These are phyloP conservation scores for Pycnonotus jocosus DNA, from an alignment of 2,113 vertebrate species.

Conservation along the genomic window DNA sequence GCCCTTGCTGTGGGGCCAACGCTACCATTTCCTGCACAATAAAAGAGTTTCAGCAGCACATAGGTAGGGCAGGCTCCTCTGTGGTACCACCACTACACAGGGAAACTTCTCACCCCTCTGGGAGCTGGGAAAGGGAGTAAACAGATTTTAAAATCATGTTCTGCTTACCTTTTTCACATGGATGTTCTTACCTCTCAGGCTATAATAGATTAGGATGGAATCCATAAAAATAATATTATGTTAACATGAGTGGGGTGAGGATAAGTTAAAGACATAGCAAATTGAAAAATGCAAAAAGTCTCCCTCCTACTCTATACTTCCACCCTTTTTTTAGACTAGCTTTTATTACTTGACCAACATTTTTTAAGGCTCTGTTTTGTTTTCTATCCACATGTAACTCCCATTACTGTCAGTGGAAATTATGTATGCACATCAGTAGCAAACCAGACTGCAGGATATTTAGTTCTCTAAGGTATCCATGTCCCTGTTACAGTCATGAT, in stretches of 20 bases:
- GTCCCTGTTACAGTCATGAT: constrained; percentile 33
- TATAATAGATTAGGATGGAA: background rate
- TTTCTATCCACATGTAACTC: constrained; percentile 46
- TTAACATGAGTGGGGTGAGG: background rate
- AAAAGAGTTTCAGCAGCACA: background rate
- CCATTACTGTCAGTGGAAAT: constrained; percentile 57
- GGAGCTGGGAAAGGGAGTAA: background rate
- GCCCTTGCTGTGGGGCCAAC: rapidly evolving
- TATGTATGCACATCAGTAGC: constrained; percentile 48
- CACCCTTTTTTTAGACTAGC: background rate
- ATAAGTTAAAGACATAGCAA: background rate
- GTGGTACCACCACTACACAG: rapidly evolving
- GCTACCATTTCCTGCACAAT: rapidly evolving
- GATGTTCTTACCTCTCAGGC: background rate
- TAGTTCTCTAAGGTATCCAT: constrained; percentile 39
- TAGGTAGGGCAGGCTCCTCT: rapidly evolving
- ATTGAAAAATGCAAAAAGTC: background rate
- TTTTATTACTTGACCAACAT: constrained; percentile 23
- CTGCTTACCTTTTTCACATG: background rate
- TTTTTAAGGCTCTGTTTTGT: constrained; percentile 41
- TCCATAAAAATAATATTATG: background rate
- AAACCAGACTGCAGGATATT: constrained; percentile 41
- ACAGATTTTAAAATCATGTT: background rate
- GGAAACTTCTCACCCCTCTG: background rate
- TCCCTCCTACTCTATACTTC: background rate